phyloP scores from a whole-genome alignment of 2,113 vertebrate species.

The Passerina amoena region DNA sequence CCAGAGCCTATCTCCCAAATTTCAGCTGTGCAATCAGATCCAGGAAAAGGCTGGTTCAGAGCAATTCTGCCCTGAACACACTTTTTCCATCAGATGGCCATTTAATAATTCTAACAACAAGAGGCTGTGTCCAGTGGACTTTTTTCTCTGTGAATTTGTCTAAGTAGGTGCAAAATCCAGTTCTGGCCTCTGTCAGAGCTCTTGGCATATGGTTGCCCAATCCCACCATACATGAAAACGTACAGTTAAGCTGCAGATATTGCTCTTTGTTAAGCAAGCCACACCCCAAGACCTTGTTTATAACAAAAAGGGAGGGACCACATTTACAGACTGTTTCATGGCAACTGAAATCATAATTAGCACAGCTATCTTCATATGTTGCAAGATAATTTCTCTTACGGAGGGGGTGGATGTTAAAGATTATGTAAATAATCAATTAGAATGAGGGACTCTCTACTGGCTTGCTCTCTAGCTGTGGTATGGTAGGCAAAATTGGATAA shows the following conservation, averaged over 20 bases:
- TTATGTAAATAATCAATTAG: constrained; percentile 25
- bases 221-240: background rate
- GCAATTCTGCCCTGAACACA: background rate
- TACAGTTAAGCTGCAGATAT: background rate
- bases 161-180: background rate
- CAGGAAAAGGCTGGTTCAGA: background rate
- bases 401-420: background rate
- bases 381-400: constrained; percentile 4
- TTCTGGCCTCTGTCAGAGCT: background rate
- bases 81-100: background rate
- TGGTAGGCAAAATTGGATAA: background rate
- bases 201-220: background rate
- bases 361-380: background rate
- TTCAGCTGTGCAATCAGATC: background rate
- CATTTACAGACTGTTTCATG: constrained; percentile 16
- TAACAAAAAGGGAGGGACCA: background rate
- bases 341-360: constrained; percentile 43
- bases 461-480: background rate
- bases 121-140: background rate
- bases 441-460: background rate
- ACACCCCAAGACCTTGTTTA: constrained; percentile 4
- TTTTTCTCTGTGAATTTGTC: background rate
- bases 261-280: background rate
- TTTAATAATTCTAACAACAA: background rate
- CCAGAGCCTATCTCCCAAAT: background rate